phyloP scores from a whole-genome alignment of 35 echinoderm and acorn worm species.

The Eucidaris tribuloides region DNA sequence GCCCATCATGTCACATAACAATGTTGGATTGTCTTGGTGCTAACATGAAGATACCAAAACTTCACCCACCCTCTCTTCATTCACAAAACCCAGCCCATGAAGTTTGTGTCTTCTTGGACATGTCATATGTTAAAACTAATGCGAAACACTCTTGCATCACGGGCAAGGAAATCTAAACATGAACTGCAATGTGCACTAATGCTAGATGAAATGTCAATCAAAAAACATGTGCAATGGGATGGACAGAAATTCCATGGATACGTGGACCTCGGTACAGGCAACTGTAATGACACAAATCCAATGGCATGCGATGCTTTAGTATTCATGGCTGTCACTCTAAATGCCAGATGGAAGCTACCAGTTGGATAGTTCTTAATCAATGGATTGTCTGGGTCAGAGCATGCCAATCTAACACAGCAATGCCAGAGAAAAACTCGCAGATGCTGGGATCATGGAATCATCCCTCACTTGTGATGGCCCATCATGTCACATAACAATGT shows the following conservation, averaged over 20 bases:
- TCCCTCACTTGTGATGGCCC: conserved; percentile 70
- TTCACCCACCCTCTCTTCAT: conserved; percentile 59
- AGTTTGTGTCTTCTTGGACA: no score
- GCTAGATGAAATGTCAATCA: conserved; percentile 54
- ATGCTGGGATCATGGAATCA: conserved; percentile 30
- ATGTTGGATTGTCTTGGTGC: conserved; percentile 56
- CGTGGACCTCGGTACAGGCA: conserved; percentile 47
- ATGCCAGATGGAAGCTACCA: conserved; percentile 50
- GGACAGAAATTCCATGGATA: conserved; percentile 18
- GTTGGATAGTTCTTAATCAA: conserved; percentile 41
- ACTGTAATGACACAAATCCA: conserved; percentile 24
- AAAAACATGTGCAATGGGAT: conserved; percentile 21
- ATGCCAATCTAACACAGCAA: conserved; percentile 42
- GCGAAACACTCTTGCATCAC: no score
- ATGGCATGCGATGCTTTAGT: conserved; percentile 45
- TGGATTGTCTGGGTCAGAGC: conserved; percentile 34
- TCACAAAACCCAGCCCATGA: no score
- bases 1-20: conserved; percentile 58
- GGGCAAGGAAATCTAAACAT: no score
- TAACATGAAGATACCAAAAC: not conserved
- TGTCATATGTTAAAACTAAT: no score
- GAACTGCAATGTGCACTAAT: no score
- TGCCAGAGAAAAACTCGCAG: not conserved
- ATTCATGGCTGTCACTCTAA: conserved; percentile 34
- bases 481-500: conserved; percentile 42